These are phyloP conservation scores for Pseudococcus longispinus DNA, from an alignment of 2,888 invertebrate genomes.

Conservation along the genomic window DNA sequence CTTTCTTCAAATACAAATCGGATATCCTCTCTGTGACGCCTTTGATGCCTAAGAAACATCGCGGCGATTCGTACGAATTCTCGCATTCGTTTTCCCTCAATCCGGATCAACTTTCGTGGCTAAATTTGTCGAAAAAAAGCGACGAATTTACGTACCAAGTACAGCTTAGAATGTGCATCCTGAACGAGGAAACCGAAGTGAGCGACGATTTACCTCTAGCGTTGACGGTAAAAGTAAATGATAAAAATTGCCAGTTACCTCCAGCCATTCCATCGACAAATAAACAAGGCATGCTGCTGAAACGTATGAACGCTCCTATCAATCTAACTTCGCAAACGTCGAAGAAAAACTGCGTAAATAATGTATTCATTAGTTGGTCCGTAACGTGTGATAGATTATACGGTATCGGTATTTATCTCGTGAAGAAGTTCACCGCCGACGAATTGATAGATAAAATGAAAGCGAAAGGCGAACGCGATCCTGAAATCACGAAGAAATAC, in stretches of 20 bases:
- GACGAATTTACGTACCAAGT: constrained; percentile 20
- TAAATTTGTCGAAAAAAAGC: not conserved
- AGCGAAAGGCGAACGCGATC: constrained; percentile 39
- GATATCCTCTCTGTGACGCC: constrained; percentile 38
- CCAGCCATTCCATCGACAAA: not conserved
- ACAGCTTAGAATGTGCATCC: not conserved
- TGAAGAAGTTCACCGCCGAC: not conserved
- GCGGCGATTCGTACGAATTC: constrained; percentile 30
- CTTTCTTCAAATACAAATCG: constrained; percentile 39
- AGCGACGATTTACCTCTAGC: constrained; percentile 36
- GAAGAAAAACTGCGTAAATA: constrained; percentile 14
- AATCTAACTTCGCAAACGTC: constrained; percentile 27
- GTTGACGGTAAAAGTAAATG: constrained; percentile 15
- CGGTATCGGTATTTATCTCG: constrained; percentile 23
- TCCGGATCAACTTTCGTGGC: not conserved
- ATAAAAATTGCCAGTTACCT: constrained; percentile 37
- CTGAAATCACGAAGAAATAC: constrained; percentile 44
- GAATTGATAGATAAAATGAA: constrained; percentile 44
- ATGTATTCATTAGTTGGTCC: constrained; percentile 45
- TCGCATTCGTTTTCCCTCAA: constrained; percentile 13
- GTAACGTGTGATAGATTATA: constrained; percentile 5
- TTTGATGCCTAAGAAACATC: constrained; percentile 6
- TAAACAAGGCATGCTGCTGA: constrained; percentile 1
- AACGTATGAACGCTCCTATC: constrained; percentile 21
- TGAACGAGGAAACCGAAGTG: constrained; percentile 31